Base-by-base conservation (phyloP, 2,888 invertebrate species). In the Hypolimnas misippus region DNA sequence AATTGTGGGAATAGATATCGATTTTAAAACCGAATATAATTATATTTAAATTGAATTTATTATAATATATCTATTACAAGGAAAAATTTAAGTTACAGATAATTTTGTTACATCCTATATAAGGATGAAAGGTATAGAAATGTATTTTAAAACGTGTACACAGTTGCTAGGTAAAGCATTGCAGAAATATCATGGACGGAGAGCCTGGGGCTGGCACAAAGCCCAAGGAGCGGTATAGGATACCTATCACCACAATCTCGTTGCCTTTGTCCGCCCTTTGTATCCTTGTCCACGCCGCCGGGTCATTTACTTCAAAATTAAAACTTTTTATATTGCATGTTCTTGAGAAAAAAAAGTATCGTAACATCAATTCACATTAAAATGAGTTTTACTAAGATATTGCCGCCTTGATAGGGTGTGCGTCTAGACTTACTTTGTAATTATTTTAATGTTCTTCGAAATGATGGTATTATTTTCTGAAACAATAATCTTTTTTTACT, bases 291-390 rank as follows among this genome's bases (percentile, higher is more conserved):
- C 53, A 44, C 56, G 42, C 10, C 31, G 53, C 31, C 57, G 60
- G 61, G 57, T 66, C 63, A 61, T 61, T 66, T 63, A 61, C 66
- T 63, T 63, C 29, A 19, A 54, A 53, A 57, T 63, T 57, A 50
- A 62, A 63, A 58, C 21, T 49, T 53, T 49, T 46, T 46, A 44
- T 44, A 31, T 17, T 44, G 46, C 16, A 49, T 38, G 54, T 60
- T 46, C 60, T 54, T 53, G 25, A 42, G 17, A 52, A 40, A 21
- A 51, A 42, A 25, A 14, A 25, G 25, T 49, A 49, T 25, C 12
- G 7, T 49, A 49, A 38, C 29, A 35, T 54, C 35, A 25, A 60
- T 60, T 33, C 35, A 7, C 14, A 25, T 21, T 49, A 53, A 60
- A 46, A 33, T 17, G 25, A 40, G 46, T 60, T 54, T 52, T 12